phyloP scores from a whole-genome alignment of 2,797 vertebrate genomes.

The Tadarida brasiliensis region DNA sequence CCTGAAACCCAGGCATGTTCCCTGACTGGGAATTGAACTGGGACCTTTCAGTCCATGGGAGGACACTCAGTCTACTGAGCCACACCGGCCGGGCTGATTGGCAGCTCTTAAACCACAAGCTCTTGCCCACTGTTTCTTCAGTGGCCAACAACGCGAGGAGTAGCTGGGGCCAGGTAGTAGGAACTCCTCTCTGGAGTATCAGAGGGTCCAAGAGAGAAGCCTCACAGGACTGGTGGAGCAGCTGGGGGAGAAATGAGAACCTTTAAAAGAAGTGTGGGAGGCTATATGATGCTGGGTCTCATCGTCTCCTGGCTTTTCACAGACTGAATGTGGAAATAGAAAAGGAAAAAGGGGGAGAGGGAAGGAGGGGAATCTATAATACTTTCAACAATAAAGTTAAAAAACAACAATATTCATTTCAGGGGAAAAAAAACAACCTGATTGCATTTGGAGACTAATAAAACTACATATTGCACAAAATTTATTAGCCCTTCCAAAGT shows the following conservation, averaged over 20 bases:
- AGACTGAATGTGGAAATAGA: constrained; percentile 5
- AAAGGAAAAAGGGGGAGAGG: too few species aligned
- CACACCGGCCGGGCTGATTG: background rate
- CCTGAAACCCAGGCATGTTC: too few species aligned
- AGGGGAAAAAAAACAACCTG: too few species aligned
- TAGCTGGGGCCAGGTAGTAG: background rate
- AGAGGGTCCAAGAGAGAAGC: background rate
- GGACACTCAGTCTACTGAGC: background rate
- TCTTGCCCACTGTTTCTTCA: background rate
- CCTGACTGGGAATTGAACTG: too few species aligned
- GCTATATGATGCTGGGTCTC: background rate
- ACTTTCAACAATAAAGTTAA: too few species aligned
- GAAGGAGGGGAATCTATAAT: too few species aligned
- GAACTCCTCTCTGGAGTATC: background rate
- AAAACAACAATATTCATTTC: too few species aligned
- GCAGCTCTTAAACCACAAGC: background rate
- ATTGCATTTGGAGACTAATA: background rate
- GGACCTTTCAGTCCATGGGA: background rate
- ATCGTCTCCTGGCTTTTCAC: background rate
- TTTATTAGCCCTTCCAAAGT: background rate
- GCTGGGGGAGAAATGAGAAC: background rate
- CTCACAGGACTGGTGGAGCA: background rate
- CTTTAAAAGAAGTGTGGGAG: background rate
- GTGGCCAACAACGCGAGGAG: background rate
- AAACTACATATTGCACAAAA: background rate